phyloP scores from a whole-genome alignment of 2,113 vertebrate genomes.

The Planiliza haematocheilus region DNA sequence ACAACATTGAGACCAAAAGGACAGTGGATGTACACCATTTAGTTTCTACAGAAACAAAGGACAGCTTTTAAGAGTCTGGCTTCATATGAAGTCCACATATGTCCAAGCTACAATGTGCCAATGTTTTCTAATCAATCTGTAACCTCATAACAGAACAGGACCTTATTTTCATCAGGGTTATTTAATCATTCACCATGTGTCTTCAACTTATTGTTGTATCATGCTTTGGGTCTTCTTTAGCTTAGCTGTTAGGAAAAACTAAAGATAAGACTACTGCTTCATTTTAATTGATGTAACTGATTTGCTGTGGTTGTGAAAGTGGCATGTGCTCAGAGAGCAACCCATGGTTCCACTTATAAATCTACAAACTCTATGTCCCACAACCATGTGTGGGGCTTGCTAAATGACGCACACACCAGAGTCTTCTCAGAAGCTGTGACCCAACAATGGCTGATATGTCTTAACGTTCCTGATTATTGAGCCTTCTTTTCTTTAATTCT shows the following conservation, averaged over 20 bases:
- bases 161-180: slow-evolving; percentile 66
- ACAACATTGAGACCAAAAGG: slow-evolving; percentile 56
- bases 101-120: slow-evolving; percentile 66
- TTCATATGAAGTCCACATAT: slow-evolving; percentile 65
- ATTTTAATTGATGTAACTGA: neutral
- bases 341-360: neutral
- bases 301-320: neutral
- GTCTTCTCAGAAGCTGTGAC: neutral
- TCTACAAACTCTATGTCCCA: neutral
- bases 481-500: slow-evolving; percentile 17
- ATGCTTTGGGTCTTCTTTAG: slow-evolving; percentile 20
- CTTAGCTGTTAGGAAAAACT: slow-evolving; percentile 7
- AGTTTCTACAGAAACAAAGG: slow-evolving; percentile 63
- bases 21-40: slow-evolving; percentile 46
- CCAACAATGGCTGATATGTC: slow-evolving; percentile 29
- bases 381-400: neutral
- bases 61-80: slow-evolving; percentile 59
- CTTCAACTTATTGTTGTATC: slow-evolving; percentile 39
- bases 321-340: neutral
- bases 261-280: neutral
- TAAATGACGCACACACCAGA: neutral
- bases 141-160: slow-evolving; percentile 61
- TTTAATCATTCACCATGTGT: slow-evolving; percentile 68
- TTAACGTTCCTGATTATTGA: slow-evolving; percentile 53
- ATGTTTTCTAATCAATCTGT: slow-evolving; percentile 64